A percentile compares a stretch with the other conserved stretches of the same genome.
Conservation (phyloP, 2,888 invertebrate genomes). For the Catocala sponsa region DNA sequence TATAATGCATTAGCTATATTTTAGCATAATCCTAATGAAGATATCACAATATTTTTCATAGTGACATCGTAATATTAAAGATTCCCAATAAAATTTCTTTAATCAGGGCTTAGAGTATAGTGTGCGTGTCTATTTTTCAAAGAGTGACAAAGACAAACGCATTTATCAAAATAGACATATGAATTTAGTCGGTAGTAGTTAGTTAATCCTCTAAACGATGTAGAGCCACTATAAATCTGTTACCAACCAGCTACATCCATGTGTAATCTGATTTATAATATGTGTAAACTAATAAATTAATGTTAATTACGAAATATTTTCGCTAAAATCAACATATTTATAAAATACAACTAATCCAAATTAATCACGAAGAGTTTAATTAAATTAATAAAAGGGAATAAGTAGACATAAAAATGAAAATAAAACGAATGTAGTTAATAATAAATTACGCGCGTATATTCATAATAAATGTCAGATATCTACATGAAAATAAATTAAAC, state of each 20-base stretch:
- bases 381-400: conserved; percentile 51
- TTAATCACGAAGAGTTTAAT: conserved; percentile 41
- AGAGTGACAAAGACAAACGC: conserved; percentile 16
- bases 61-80: conserved; percentile 27
- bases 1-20: neutral
- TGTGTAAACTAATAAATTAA: conserved; percentile 32
- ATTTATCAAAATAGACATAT: conserved; percentile 35
- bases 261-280: conserved; percentile 38
- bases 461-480: conserved; percentile 67
- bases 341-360: conserved; percentile 47
- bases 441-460: conserved; percentile 79
- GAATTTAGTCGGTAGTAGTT: conserved; percentile 36
- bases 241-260: conserved; percentile 25
- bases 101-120: conserved; percentile 27
- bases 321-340: conserved; percentile 44
- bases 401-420: conserved; percentile 49
- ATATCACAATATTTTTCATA: conserved; percentile 4
- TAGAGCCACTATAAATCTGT: conserved; percentile 41
- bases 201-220: conserved; percentile 46
- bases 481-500: conserved; percentile 64
- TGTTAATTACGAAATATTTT: conserved; percentile 42
- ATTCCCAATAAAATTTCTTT: conserved; percentile 35
- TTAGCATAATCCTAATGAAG: conserved; percentile 17
- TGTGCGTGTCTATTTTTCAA: conserved; percentile 20
- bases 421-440: conserved; percentile 65